A percentile compares a stretch with the other conserved stretches of the same genome.
phyloP scores from a whole-genome alignment of 64 coral and sea anemone genomes.

The Astreopora myriophthalma region DNA sequence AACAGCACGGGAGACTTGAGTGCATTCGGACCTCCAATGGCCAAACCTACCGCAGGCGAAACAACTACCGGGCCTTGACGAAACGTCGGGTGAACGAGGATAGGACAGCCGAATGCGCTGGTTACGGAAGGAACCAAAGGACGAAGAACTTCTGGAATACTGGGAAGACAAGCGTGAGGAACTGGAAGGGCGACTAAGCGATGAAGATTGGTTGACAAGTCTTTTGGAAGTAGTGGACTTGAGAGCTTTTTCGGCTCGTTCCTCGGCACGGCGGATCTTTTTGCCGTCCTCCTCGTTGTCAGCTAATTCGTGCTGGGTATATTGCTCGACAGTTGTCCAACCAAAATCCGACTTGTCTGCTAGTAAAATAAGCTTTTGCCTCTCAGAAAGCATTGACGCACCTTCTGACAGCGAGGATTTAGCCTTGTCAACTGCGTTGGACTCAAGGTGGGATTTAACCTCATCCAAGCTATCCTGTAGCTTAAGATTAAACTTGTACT shows the following conservation, averaged over 20 bases:
- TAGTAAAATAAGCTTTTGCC: slow-evolving; percentile 50
- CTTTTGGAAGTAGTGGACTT: too few relatives aligned
- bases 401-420: slow-evolving; percentile 18
- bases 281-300: slow-evolving; percentile 37
- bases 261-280: slow-evolving; percentile 45
- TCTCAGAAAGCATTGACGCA: slow-evolving; percentile 23
- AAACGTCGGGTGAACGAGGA: neutral
- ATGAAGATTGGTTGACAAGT: too few relatives aligned
- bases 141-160: neutral
- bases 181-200: neutral
- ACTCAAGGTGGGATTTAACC: neutral
- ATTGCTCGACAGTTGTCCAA: slow-evolving; percentile 47
- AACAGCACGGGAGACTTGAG: neutral
- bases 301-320: slow-evolving; percentile 42
- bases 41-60: slow-evolving; percentile 62
- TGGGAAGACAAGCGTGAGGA: neutral
- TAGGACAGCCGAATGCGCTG: neutral
- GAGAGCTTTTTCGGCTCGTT: slow-evolving; percentile 41
- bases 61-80: slow-evolving; percentile 48
- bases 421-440: neutral
- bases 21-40: slow-evolving; percentile 52
- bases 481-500: too few relatives aligned
- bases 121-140: neutral
- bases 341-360: slow-evolving; percentile 60
- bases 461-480: too few relatives aligned